Evolutionary conservation across 1,140 invertebrate genomes (phyloP).

Genomic region (Drosophila albomicans): DNA sequence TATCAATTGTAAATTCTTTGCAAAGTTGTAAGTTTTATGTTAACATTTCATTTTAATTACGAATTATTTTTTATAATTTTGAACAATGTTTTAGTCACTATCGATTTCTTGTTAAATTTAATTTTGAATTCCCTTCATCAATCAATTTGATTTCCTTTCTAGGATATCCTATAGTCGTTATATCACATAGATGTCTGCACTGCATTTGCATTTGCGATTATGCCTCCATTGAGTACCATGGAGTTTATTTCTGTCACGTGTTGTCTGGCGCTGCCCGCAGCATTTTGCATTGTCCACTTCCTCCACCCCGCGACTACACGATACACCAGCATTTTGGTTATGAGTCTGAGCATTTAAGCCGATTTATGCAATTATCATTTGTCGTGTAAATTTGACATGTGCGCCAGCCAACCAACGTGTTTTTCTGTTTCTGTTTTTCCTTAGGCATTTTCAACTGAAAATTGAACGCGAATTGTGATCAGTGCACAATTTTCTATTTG

Average conservation of each 20-base stretch:
- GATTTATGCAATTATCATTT: slow-evolving; percentile 84
- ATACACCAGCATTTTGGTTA: slow-evolving; percentile 31
- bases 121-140: too few species aligned
- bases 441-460: slow-evolving; percentile 24
- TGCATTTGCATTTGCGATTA: slow-evolving; percentile 69
- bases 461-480: slow-evolving; percentile 14
- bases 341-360: slow-evolving; percentile 72
- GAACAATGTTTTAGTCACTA: too few species aligned
- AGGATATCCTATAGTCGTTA: slow-evolving; percentile 1
- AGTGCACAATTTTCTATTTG: slow-evolving; percentile 18
- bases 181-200: background rate
- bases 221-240: slow-evolving; percentile 58
- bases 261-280: slow-evolving; percentile 41
- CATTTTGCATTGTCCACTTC: slow-evolving; percentile 34
- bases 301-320: slow-evolving; percentile 5
- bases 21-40: too few species aligned
- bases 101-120: too few species aligned
- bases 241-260: slow-evolving; percentile 68
- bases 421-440: slow-evolving; percentile 12
- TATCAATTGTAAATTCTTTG: too few species aligned
- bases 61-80: too few species aligned
- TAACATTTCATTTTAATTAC: too few species aligned
- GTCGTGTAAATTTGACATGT: slow-evolving; percentile 64
- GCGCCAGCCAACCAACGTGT: slow-evolving; percentile 41
- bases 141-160: background rate